These are phyloP conservation scores for Pararge aegeria DNA, from an alignment of 1,140 invertebrate genomes.

Conservation along the genomic window DNA sequence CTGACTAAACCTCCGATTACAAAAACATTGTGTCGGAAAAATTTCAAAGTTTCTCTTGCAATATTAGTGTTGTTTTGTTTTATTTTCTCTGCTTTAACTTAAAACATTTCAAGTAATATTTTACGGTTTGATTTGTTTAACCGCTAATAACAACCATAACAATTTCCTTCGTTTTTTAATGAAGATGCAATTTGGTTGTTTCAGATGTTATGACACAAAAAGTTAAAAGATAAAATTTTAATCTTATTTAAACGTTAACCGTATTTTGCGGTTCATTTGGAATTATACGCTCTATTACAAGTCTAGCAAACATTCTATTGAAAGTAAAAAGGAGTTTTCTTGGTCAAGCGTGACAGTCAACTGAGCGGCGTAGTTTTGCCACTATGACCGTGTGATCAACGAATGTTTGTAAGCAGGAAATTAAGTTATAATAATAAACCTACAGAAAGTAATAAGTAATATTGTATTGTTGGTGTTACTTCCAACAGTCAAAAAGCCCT, in stretches of 20 bases:
- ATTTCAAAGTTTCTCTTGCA: no score
- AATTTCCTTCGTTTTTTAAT: neutral
- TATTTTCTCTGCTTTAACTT: no score
- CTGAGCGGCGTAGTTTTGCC: slow-evolving; percentile 2
- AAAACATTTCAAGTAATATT: neutral
- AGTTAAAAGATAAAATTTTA: neutral
- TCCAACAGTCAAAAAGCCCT: no score
- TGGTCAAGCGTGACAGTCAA: slow-evolving; percentile 7
- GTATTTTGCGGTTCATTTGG: slow-evolving; percentile 20
- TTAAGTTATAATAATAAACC: no score
- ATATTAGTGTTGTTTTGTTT: no score
- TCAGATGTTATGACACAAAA: neutral
- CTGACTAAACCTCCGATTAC: no score
- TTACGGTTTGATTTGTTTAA: neutral
- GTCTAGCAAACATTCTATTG: slow-evolving; percentile 27
- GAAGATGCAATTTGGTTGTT: neutral
- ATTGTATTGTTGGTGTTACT: no score
- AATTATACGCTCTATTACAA: slow-evolving; percentile 24
- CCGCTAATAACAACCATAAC: neutral
- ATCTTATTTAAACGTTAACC: slow-evolving; percentile 9
- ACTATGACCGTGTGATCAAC: neutral
- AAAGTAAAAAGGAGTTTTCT: slow-evolving; percentile 26
- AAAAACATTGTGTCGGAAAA: no score
- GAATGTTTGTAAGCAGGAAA: no score
- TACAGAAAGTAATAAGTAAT: no score